phyloP scores from a whole-genome alignment of 2,797 vertebrate species.

The Sternotherus odoratus region DNA sequence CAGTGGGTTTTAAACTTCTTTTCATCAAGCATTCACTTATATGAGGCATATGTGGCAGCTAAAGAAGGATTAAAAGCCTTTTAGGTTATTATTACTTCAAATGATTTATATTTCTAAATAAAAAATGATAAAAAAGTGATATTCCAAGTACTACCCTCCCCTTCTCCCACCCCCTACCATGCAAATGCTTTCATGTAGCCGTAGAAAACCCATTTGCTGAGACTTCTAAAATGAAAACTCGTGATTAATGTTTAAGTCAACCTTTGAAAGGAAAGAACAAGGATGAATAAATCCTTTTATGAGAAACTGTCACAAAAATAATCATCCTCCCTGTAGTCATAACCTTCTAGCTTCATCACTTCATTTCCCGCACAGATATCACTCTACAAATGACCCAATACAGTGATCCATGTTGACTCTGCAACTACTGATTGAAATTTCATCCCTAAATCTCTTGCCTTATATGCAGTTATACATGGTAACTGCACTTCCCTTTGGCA shows the following conservation, averaged over 20 bases:
- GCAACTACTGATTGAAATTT: rapidly evolving
- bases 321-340: not conserved
- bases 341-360: not conserved
- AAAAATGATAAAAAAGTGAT: not conserved
- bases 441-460: not conserved
- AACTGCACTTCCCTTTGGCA: not conserved
- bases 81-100: not conserved
- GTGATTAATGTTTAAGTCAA: rapidly evolving
- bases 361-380: not conserved
- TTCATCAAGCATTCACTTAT: constrained; percentile 99
- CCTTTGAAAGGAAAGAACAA: not conserved
- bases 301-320: not conserved
- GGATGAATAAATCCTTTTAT: not conserved
- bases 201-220: not conserved
- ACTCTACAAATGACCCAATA: rapidly evolving
- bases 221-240: rapidly evolving
- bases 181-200: rapidly evolving
- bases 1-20: constrained; percentile 93
- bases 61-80: not conserved
- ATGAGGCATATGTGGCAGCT: constrained; percentile 98
- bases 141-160: rapidly evolving
- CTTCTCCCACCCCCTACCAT: not conserved
- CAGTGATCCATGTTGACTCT: rapidly evolving
- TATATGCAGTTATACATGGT: no score
- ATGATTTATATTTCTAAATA: not conserved